Conservation (phyloP, 2,888 invertebrate genomes). For the Tipula unca region DNA sequence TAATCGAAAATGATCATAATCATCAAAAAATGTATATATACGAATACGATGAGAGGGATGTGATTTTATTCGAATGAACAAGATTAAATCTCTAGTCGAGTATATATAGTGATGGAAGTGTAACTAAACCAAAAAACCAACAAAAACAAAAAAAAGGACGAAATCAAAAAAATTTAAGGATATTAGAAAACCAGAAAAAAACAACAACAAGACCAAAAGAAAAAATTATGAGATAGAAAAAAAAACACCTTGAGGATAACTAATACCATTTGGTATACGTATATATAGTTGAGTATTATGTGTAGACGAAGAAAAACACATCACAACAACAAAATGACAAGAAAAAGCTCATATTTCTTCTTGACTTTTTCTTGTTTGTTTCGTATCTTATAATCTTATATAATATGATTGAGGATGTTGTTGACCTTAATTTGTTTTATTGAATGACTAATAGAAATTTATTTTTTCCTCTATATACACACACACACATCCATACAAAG, state of each 20-base stretch:
- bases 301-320: not conserved
- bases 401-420: not conserved
- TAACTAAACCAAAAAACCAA: not conserved
- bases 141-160: not conserved
- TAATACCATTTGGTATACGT: not conserved
- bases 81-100: not conserved
- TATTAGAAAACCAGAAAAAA: not conserved
- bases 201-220: not conserved
- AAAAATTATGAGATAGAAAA: not conserved
- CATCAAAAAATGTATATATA: not conserved
- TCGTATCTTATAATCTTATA: not conserved
- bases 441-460: not conserved
- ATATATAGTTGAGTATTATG: not conserved
- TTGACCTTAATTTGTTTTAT: conserved; percentile 2
- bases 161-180: not conserved
- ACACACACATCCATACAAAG: not conserved
- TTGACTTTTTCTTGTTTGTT: not conserved
- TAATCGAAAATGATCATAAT: not conserved
- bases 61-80: not conserved
- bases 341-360: not conserved
- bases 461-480: not conserved
- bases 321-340: not conserved
- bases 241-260: not conserved
- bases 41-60: not conserved
- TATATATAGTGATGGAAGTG: not conserved